phyloP scores from a whole-genome alignment of 2,888 invertebrate species.

The Listrodromus nycthemerus region DNA sequence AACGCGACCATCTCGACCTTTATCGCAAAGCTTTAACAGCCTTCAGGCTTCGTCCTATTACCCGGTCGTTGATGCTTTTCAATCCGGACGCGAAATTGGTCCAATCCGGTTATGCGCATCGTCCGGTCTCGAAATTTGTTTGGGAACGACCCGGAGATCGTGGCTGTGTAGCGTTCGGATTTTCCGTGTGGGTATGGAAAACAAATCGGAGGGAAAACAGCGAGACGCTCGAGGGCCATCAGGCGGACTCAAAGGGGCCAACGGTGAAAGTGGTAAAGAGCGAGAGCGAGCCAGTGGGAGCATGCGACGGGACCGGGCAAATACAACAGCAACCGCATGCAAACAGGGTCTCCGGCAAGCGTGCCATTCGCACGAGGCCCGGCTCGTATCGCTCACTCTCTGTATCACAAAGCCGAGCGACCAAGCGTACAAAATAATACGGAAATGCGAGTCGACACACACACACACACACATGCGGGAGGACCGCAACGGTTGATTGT shows the following conservation, averaged over 20 bases:
- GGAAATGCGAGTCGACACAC: background rate
- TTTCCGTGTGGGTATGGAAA: slow-evolving; percentile 55
- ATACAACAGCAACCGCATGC: slow-evolving; percentile 66
- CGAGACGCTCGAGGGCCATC: slow-evolving; percentile 65
- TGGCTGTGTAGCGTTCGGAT: background rate
- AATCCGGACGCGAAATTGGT: slow-evolving; percentile 58
- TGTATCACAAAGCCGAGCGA: slow-evolving; percentile 28
- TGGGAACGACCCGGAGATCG: background rate
- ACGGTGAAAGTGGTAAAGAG: slow-evolving; percentile 32
- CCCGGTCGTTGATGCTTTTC: slow-evolving; percentile 46
- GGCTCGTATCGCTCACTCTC: slow-evolving; percentile 8
- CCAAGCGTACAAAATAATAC: slow-evolving; percentile 20
- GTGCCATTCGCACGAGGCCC: slow-evolving; percentile 29
- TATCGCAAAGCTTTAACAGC: too few species aligned
- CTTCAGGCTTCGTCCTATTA: background rate
- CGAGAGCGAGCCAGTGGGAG: background rate
- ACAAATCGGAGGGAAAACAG: slow-evolving; percentile 69
- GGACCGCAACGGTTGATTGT: background rate
- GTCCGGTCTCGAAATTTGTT: slow-evolving; percentile 39
- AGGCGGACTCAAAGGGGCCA: slow-evolving; percentile 48
- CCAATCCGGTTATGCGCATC: slow-evolving; percentile 55
- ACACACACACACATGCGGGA: background rate
- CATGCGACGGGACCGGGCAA: slow-evolving; percentile 57
- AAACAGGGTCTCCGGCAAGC: slow-evolving; percentile 30
- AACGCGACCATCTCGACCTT: too few species aligned